Base-by-base conservation (phyloP, 2,113 vertebrate genomes). In the Syngnathus typhle region DNA sequence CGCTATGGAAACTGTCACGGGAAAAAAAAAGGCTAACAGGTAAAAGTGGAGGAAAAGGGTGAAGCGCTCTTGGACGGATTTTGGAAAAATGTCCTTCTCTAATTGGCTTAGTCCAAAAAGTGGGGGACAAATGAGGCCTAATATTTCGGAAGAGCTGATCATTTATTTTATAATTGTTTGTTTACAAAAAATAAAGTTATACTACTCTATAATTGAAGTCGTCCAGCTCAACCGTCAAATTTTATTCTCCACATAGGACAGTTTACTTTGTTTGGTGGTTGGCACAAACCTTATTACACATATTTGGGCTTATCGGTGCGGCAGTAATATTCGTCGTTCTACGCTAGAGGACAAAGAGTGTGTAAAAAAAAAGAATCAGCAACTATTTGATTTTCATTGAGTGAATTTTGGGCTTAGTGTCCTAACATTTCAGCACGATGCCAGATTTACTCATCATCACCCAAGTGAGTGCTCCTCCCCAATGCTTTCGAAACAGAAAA, bases 1-100 rank as follows among this genome's bases (percentile, higher is more conserved):
- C 86, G 81, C 88, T 76, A 89, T 89, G 82, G 88, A 84, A 88
- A 89, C 88, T 82, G 79, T 65, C 52, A 3, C 75, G 62, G 79
- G 76, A 65, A 73, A 82, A 82, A 70, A 82, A 70, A 65, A 67
- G 19, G 15, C 75, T 80, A 83, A 85, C 81, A 88, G 86, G 85
- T 84, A 82, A 82, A 61, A 69, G 76, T 32, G 75, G 73, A 63
- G 68, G 70, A 75, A 82, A 79, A 71, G 69, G 54, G 72, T 75
- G 83, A 76, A 74, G 43, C 64, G 70, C 73, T 84, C 75, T 78
- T 5, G 47, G 7, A 7, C 5, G 4, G 44, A 15, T 47, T 47
- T 46, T 16, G 44, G 1, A 15, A 47, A 3, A n/a, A 7, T 8
- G 3, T n/a, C 10, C 49, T 19, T 7, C 19, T 8, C 8, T n/a